Evolutionary conservation across 2,113 vertebrate species (phyloP).

Genomic region (Calypte anna): DNA sequence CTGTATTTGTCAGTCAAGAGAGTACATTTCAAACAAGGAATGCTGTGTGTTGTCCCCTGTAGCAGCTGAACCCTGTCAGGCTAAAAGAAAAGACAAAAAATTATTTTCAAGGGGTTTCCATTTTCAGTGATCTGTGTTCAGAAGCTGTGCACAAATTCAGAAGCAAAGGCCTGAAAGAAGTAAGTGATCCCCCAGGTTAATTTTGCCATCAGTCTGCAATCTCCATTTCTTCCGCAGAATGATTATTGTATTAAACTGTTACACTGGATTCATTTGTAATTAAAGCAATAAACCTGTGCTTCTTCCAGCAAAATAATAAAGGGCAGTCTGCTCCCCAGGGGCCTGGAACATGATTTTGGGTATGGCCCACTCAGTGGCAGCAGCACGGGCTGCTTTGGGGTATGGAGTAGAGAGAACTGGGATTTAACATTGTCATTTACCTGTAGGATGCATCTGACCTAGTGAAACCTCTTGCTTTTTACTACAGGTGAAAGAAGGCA

Average conservation of each 20-base stretch:
- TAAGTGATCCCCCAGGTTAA: background rate
- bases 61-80: background rate
- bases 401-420: background rate
- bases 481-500: background rate
- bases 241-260: background rate
- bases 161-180: background rate
- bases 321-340: background rate
- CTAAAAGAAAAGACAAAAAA: background rate
- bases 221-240: background rate
- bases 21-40: background rate
- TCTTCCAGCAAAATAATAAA: background rate
- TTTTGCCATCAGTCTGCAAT: background rate
- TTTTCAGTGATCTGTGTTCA: background rate
- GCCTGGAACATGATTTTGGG: background rate
- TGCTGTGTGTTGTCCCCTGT: background rate
- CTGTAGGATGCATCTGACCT: background rate
- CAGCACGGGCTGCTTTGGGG: background rate
- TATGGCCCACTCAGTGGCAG: background rate
- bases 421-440: background rate
- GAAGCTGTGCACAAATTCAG: background rate
- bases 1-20: background rate
- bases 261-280: background rate
- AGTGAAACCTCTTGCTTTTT: background rate
- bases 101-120: background rate
- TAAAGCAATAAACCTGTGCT: background rate